A percentile compares a stretch with the other conserved stretches of the same genome.
These are phyloP conservation scores for Cephalopterus ornatus DNA, from an alignment of 2,113 vertebrate species.

Conservation along the genomic window DNA sequence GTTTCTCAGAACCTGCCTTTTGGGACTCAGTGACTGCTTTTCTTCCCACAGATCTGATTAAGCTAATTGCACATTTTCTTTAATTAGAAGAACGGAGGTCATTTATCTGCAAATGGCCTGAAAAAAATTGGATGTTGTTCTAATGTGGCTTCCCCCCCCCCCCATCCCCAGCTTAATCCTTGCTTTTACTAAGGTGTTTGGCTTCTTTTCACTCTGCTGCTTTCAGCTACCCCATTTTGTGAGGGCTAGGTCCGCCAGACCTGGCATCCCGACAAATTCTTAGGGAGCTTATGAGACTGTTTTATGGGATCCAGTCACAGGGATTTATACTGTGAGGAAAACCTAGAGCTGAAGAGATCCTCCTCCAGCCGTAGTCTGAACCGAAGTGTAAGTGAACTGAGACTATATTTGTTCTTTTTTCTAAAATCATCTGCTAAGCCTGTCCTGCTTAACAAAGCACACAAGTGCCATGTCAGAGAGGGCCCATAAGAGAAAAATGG, in stretches of 20 bases:
- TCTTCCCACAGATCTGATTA: slow-evolving; percentile 63
- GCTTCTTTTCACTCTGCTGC: not conserved
- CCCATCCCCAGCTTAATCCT: not conserved
- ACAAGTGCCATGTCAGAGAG: not conserved
- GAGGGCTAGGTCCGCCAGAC: not conserved
- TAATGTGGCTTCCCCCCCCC: not conserved
- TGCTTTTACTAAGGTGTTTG: slow-evolving; percentile 41
- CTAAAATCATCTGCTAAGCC: not conserved
- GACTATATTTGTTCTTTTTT: not conserved
- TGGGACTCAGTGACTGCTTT: slow-evolving; percentile 49
- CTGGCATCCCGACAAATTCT: slow-evolving; percentile 23
- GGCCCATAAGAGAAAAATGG: not conserved
- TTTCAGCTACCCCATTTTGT: not conserved
- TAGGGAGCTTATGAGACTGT: slow-evolving; percentile 32
- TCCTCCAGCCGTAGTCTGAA: not conserved
- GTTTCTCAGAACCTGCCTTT: slow-evolving; percentile 68
- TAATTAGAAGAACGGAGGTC: slow-evolving; percentile 42
- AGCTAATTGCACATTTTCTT: slow-evolving; percentile 62
- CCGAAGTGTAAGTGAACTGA: not conserved
- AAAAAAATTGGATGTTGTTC: not conserved
- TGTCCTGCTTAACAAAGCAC: not conserved
- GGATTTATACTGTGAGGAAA: slow-evolving; percentile 49
- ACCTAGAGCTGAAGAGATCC: slow-evolving; percentile 27
- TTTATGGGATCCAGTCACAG: slow-evolving; percentile 42
- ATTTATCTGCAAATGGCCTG: slow-evolving; percentile 40